A percentile compares a stretch with the other conserved stretches of the same genome.
Conservation (phyloP, 2,113 vertebrate genomes). For the Romanogobio albipinnatus region DNA sequence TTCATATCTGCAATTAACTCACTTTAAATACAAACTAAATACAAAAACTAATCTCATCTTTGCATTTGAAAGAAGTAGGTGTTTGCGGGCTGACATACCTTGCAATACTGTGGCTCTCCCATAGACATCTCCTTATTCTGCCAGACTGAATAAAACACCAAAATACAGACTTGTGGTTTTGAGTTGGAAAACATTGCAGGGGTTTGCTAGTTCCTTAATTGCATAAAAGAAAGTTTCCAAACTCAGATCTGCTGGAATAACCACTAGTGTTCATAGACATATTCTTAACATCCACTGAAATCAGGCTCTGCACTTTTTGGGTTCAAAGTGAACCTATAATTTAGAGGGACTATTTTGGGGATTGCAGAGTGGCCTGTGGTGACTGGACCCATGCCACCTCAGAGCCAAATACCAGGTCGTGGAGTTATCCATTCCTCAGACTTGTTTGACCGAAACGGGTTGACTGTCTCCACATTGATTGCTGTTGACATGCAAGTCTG, state of each 20-base stretch:
- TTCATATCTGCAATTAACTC: background rate
- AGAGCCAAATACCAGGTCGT: slow-evolving; percentile 67
- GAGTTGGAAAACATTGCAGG: slow-evolving; percentile 59
- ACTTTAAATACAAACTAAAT: background rate
- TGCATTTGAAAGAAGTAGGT: background rate
- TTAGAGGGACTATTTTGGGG: slow-evolving; percentile 74
- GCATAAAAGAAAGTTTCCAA: slow-evolving; percentile 68
- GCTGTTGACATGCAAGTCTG: slow-evolving; percentile 58
- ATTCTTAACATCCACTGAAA: slow-evolving; percentile 44
- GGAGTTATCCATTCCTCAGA: slow-evolving; percentile 64
- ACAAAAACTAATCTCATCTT: background rate
- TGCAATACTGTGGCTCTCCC: slow-evolving; percentile 32
- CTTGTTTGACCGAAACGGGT: slow-evolving; percentile 62
- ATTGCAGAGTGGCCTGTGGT: slow-evolving; percentile 67
- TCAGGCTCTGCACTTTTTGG: slow-evolving; percentile 62
- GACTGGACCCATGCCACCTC: slow-evolving; percentile 68
- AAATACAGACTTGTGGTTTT: slow-evolving; percentile 51
- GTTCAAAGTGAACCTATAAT: slow-evolving; percentile 72
- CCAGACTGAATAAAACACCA: slow-evolving; percentile 41
- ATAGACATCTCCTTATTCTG: slow-evolving; percentile 32
- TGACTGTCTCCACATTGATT: slow-evolving; percentile 49
- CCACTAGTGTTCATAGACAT: slow-evolving; percentile 60
- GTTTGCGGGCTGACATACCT: slow-evolving; percentile 28
- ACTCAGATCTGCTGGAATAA: slow-evolving; percentile 68
- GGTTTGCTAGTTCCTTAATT: slow-evolving; percentile 51